Base-by-base conservation (phyloP, 2,113 vertebrate genomes). In the Hyla sarda region DNA sequence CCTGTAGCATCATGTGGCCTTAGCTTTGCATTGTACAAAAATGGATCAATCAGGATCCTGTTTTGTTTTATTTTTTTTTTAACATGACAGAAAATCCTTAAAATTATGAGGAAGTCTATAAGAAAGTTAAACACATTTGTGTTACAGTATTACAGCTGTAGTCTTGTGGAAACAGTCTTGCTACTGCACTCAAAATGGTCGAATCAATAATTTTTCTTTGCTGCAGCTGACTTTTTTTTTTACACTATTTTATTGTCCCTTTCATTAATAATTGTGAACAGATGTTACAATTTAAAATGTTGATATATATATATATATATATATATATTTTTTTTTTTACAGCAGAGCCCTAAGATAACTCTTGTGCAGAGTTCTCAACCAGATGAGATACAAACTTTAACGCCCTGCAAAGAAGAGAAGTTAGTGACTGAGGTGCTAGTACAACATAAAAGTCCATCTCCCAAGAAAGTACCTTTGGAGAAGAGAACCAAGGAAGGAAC, bases 391-490 rank as follows among this genome's bases (percentile, higher is more conserved):
- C 90, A 89, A 88, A 89, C 93, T 86, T 87, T 92, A 92, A 74
- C 89, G 88, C 92, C 85, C 77, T 90, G 85, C 91, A 96, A 94
- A 89, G 96, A 97, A 73, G 88, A 94, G 82, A 95, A 93, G 19
- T 91, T 90, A 2, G 13, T 93, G 5, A 93, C 95, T 82, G 95
- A 95, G 17, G 83, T 88, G 5, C 93, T 89, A 89, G 91, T 90
- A 1, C 90, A 81, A 56, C 90, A 60, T 60, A 82, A 62, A 74
- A 97, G 96, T 89, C 96, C 96, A 1, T 90, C 93, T 58, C 89
- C 91, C 82, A 94, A 93, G 89, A 96, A 90, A 82, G 97, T 94
- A 83, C 93, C 94, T 3, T 92, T 92, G 78, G 95, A 92, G 84
- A 90, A 89, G 88, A 85, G 11, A 90, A 91, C 84, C 85, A 88